A percentile compares a stretch with the other conserved stretches of the same genome.
Evolutionary conservation across 2,113 vertebrate genomes (phyloP).

Genomic region (Protobothrops flavoviridis): DNA sequence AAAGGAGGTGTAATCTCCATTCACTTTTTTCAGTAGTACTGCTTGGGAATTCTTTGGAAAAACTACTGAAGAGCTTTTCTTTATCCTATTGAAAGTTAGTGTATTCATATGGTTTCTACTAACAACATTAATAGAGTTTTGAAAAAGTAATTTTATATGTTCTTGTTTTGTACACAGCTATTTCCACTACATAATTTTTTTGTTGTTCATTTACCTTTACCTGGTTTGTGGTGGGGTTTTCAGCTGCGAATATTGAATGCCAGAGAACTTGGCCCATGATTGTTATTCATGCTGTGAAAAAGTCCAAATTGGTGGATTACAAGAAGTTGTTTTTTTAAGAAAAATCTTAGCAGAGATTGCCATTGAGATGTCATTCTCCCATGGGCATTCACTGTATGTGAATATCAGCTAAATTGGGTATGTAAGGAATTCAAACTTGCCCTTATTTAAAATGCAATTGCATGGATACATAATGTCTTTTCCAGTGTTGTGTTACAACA

Average conservation of each 20-base stretch:
- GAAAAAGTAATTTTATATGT: not conserved
- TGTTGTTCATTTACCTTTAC: not conserved
- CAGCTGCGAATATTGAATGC: not conserved
- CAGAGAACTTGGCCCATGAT: too few relatives aligned
- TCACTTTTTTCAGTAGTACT: too few relatives aligned
- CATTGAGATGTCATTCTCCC: not conserved
- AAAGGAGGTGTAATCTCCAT: too few relatives aligned
- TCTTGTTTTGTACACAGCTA: not conserved
- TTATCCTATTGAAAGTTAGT: not conserved
- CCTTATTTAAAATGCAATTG: not conserved
- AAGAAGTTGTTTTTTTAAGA: not conserved
- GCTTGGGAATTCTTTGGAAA: too few relatives aligned
- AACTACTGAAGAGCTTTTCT: not conserved
- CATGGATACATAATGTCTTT: not conserved
- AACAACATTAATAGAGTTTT: not conserved
- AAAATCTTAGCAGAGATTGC: not conserved
- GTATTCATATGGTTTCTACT: not conserved
- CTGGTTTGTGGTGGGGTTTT: not conserved
- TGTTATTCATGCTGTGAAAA: not conserved
- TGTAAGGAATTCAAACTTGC: not conserved
- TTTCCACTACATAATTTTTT: not conserved
- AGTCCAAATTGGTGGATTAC: not conserved
- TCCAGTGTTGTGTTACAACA: too few relatives aligned
- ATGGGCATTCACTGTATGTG: not conserved
- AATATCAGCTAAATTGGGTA: not conserved